phyloP scores from a whole-genome alignment of 2,888 invertebrate genomes.

The Lymantria dispar region DNA sequence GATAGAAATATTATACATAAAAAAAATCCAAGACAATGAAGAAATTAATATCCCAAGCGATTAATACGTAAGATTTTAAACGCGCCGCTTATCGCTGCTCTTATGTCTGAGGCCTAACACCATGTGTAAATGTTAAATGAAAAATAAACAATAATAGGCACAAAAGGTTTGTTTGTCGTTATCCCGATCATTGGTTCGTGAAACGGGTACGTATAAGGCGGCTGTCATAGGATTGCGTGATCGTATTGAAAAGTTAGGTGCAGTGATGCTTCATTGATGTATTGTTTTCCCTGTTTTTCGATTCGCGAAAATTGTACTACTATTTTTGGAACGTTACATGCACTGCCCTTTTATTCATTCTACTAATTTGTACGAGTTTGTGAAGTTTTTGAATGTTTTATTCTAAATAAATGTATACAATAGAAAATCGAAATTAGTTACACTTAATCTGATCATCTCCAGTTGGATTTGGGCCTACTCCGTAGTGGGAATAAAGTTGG shows the following conservation, averaged over 20 bases:
- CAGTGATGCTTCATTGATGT: slow-evolving; percentile 1
- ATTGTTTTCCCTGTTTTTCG: background rate
- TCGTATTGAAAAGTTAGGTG: slow-evolving; percentile 4
- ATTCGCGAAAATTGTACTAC: background rate
- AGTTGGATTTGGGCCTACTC: too few relatives aligned
- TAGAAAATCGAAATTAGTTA: too few relatives aligned
- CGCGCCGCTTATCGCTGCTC: background rate
- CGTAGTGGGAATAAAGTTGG: too few relatives aligned
- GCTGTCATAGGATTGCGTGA: slow-evolving; percentile 3
- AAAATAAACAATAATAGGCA: slow-evolving; percentile 25
- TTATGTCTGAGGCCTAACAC: background rate
- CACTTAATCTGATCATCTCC: too few relatives aligned
- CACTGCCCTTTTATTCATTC: background rate
- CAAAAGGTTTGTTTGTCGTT: slow-evolving; percentile 14
- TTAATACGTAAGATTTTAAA: background rate
- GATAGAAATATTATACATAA: too few relatives aligned
- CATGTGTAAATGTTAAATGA: slow-evolving; percentile 8
- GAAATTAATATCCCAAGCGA: too few relatives aligned
- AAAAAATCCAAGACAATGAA: too few relatives aligned
- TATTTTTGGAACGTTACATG: background rate
- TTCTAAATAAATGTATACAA: too few relatives aligned
- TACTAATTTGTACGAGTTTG: background rate
- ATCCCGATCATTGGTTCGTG: slow-evolving; percentile 33
- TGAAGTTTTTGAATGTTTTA: background rate
- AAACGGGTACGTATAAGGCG: slow-evolving; percentile 16